Base-by-base conservation (phyloP, 2,888 invertebrate species). In the Lithophane socia region DNA sequence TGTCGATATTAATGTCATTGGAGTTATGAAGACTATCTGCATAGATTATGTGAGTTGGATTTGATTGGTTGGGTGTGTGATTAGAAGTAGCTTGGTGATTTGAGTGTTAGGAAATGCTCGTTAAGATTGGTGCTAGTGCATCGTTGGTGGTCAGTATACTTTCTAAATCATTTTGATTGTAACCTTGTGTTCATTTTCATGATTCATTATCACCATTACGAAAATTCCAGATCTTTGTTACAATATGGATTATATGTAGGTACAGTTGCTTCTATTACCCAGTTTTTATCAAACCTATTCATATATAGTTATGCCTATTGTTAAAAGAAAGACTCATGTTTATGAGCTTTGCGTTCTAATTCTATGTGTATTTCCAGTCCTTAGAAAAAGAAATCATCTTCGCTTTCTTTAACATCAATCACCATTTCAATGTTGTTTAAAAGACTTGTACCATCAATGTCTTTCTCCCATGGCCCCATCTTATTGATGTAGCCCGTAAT, bases 1-100 rank as follows among this genome's bases (percentile, higher is more conserved):
- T 86, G 86, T 86, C 84, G 86, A 84, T 86, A 84, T 76, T 86
- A 79, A 83, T 83, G 80, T 72, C 76, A 58, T 75, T 42, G 52
- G 66, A 82, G 69, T 73, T 83, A 85, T 82, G 72, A 82, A 73
- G 72, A 78, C 81, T 64, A 66, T 49, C 73, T 64, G 24, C 24
- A 37, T 47, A 49, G 70, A 61, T 61, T 54, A 47, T 58, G 42
- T 52, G 24, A 37, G 60, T 29, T 13, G 47, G 18, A 13, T 67
- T 52, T 60, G 61, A 66, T 82, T 52, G 24, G 37, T 52, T 24
- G 18, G 24, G 12, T 18, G 42, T 47, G 18, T 54, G 63, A 76
- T 75, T 58, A n/a, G 18, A 5, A 37, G 42, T 16, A 47, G 12
- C 12, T 29, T 72, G 2, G 21, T 24, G 21, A 24, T 60, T 58